Percentiles rank a stretch among this genome's conserved stretches.
These are phyloP conservation scores for Ctenomys sociabilis DNA, from an alignment of 2,113 vertebrate genomes.

Conservation along the genomic window DNA sequence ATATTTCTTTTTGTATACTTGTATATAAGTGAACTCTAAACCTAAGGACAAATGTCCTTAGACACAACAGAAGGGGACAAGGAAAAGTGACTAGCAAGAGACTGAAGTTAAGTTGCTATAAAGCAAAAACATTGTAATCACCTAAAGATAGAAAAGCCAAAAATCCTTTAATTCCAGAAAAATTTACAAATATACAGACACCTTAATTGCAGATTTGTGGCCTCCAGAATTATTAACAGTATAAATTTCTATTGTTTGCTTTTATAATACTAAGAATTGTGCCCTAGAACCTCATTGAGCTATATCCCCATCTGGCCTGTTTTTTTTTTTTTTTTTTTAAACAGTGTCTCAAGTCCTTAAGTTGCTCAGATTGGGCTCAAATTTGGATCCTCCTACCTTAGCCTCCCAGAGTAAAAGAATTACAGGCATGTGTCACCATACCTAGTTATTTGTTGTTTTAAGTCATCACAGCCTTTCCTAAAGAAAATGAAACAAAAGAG, in stretches of 20 bases:
- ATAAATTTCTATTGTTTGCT: not conserved
- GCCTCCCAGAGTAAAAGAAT: not conserved
- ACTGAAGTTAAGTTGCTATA: not conserved
- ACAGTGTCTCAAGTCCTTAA: not conserved
- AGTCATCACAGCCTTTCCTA: not conserved
- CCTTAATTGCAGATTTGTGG: not conserved
- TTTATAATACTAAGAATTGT: not conserved
- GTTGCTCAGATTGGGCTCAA: not conserved
- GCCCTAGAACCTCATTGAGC: not conserved
- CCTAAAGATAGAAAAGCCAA: not conserved
- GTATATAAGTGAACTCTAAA: not conserved
- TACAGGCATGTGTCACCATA: not conserved
- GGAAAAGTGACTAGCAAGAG: not conserved
- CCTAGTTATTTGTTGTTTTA: constrained; percentile 1
- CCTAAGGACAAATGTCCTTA: not conserved
- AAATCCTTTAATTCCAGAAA: not conserved
- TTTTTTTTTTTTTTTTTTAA: not conserved
- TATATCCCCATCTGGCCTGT: not conserved
- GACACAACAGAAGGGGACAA: not conserved
- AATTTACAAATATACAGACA: not conserved
- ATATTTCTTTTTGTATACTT: not conserved
- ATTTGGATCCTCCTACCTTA: not conserved
- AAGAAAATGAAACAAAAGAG: not conserved
- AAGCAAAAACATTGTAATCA: not conserved
- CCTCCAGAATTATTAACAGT: not conserved